These are phyloP conservation scores for Ectemnius lituratus DNA, from an alignment of 2,888 invertebrate genomes.

Conservation along the genomic window DNA sequence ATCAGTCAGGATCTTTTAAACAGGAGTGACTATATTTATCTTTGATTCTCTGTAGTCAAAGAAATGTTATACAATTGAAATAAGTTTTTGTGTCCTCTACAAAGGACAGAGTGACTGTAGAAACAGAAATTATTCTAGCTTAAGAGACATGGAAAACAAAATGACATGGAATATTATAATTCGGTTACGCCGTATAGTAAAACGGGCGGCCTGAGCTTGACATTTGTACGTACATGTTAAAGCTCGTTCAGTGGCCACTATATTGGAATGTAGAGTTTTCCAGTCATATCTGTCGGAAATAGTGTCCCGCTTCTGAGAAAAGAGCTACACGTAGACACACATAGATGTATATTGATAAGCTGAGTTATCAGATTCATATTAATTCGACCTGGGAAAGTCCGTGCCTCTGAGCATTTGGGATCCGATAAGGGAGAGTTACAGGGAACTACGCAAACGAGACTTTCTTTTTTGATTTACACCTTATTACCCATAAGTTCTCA, in stretches of 20 bases:
- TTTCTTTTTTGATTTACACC: conserved; percentile 48
- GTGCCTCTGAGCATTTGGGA: neutral
- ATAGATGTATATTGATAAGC: conserved; percentile 15
- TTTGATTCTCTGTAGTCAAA: no score
- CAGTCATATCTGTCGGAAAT: conserved; percentile 9
- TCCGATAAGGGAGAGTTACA: neutral
- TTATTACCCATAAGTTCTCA: conserved; percentile 39
- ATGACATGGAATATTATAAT: no score
- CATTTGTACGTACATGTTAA: neutral
- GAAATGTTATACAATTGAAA: no score
- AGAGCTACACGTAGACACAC: conserved; percentile 25
- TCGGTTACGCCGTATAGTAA: no score
- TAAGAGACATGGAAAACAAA: neutral
- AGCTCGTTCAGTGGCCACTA: conserved; percentile 5
- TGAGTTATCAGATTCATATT: conserved; percentile 31
- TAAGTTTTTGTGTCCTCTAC: no score
- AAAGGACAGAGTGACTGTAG: neutral
- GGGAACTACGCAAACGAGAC: conserved; percentile 7
- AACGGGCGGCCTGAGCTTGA: no score
- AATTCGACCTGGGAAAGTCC: conserved; percentile 6
- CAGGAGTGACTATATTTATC: no score
- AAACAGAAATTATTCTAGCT: neutral
- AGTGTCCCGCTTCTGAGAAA: conserved; percentile 12
- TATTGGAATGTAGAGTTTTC: no score
- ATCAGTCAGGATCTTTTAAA: no score